Evolutionary conservation across 2,888 invertebrate genomes (phyloP), one percentile per base, ranked within the genome.

Genomic region (Erebia palarica): DNA sequence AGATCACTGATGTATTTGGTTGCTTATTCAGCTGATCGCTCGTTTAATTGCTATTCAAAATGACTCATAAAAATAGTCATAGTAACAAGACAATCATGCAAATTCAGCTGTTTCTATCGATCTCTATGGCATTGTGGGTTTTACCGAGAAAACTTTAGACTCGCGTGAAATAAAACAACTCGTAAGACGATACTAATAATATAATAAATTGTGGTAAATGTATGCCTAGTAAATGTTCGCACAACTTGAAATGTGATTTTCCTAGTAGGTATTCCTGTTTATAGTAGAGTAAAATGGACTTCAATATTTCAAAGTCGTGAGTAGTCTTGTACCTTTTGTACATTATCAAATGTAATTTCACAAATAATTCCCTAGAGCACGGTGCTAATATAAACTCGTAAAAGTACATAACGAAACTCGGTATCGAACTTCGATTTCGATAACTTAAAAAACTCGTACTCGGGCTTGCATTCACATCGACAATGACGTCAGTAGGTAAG

Each of bases 91-190:
- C 36, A 36, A 61, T 65, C 53, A 36, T 60, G 59, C 59, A 68
- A 53, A 61, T 63, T 69, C 69, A 63, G 59, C 69, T 36, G 49
- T 58, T 69, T 55, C 58, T 14, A 51, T 42, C 27, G 44, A 57
- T 72, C 58, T 49, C 69, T 36, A 27, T 42, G 53, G 27, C 21
- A 47, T 47, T 42, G 47, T 42, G 66, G 70, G 53, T 61, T 70
- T 70, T 63, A 61, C 70, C 70, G 42, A 66, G 63, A 61, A 70
- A 65, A 66, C 10, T 47, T 57, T 18, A n/a, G 9, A 47, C 11
- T 65, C 49, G 21, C 18, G 59, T 61, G 47, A 65, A 66, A 59
- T 21, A 44, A 70, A 70, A 65, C n/a, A 47, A 16, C 53, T 57
- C 11, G 61, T 55, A 42, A 53, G 51, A 68, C 36, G 4, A 27